Conservation (phyloP, 2,888 invertebrate genomes). For the Lasioglossum zephyrum region DNA sequence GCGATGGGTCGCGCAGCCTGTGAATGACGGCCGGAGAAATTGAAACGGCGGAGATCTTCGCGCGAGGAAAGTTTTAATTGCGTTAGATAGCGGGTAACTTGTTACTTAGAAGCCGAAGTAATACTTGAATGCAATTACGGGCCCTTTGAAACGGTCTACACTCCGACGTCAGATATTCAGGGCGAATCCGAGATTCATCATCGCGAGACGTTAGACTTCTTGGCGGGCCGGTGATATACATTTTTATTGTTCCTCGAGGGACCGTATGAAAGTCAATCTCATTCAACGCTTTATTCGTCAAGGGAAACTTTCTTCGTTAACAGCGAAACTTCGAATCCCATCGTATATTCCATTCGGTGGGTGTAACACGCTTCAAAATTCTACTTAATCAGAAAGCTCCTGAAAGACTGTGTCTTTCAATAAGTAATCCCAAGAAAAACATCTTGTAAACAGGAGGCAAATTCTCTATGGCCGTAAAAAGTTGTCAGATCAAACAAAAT, state of each 20-base stretch:
- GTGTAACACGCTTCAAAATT: neutral
- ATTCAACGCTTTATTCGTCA: neutral
- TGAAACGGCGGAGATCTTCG: slow-evolving; percentile 55
- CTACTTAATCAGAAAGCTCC: neutral
- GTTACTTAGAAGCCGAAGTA: slow-evolving; percentile 74
- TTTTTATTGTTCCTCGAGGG: slow-evolving; percentile 38
- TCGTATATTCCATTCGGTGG: neutral
- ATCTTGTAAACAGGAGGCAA: too few relatives aligned
- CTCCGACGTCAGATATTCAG: slow-evolving; percentile 41
- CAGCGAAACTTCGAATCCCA: neutral
- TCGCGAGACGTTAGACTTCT: slow-evolving; percentile 19
- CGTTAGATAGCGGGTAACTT: slow-evolving; percentile 75
- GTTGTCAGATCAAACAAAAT: too few relatives aligned
- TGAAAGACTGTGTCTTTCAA: neutral
- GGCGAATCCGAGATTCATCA: slow-evolving; percentile 46
- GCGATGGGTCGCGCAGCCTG: slow-evolving; percentile 44
- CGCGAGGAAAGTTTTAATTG: slow-evolving; percentile 70
- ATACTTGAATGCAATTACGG: slow-evolving; percentile 78
- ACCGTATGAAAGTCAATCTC: neutral
- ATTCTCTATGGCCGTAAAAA: too few relatives aligned
- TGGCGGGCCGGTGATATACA: slow-evolving; percentile 21
- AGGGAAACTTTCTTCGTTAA: neutral
- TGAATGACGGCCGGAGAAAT: slow-evolving; percentile 40
- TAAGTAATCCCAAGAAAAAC: too few relatives aligned
- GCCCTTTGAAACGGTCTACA: slow-evolving; percentile 70